Base-by-base conservation (phyloP, 2,113 vertebrate species). In the Gracilinanus agilis region DNA sequence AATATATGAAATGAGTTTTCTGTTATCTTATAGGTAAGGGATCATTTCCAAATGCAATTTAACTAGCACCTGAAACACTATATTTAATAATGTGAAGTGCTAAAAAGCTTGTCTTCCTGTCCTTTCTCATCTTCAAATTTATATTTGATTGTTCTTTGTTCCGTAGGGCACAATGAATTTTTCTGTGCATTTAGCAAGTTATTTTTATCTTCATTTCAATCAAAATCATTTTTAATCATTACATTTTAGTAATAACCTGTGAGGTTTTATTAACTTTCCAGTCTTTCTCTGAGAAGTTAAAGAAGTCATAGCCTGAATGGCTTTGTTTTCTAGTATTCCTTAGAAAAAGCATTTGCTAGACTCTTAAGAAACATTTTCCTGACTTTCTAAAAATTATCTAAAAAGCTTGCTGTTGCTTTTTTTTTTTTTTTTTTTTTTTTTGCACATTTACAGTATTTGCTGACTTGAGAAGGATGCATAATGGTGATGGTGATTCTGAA, bases 351-450 rank as follows among this genome's bases (percentile, higher is more conserved):
- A 1, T 83, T 58, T 55, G 29, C 92, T 90, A 9, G 23, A 44
- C 58, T 94, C 40, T 40, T 83, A 83, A 40, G 67, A 40, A 83
- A 40, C n/a, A 40, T 83, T 40, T 83, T 40, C n/a, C 67, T 83
- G 67, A 83, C n/a, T 40, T 83, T 83, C 67, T 40, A 40, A 83
- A 83, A 83, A 6, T 83, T 83, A 83, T 83, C 67, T 83, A 83
- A 83, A 83, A 83, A 83, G n/a, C 67, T 83, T 83, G n/a, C 67
- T 83, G 58, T 93, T 94, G 91, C 8, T 61, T 93, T 94, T 61
- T 25, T n/a, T 83, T 94, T 27, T 90, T 53, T 88, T 12, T 54
- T 4, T 61, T 93, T 94, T 61, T 25, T 55, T 75, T 90, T 27
- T 90, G 92, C 10, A 53, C 95, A 75, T 88, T 40, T 83, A 40